Evolutionary conservation across 2,888 invertebrate species (phyloP).

Genomic region (Meandrusa payeni): DNA sequence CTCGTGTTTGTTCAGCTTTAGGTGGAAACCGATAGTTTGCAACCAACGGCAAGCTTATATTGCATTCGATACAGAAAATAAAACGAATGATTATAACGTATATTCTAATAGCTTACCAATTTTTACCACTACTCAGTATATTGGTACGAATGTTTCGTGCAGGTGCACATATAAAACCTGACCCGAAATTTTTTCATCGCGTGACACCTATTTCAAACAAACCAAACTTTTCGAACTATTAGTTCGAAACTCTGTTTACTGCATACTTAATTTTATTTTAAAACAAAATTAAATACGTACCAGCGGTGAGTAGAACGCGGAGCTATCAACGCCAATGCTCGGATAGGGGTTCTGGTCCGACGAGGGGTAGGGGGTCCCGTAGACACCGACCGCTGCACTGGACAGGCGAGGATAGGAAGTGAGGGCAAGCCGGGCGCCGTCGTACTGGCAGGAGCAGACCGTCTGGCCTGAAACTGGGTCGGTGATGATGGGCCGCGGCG

Average conservation of each 20-base stretch:
- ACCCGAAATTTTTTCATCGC: too few species aligned
- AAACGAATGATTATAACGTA: too few species aligned
- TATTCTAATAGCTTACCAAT: too few species aligned
- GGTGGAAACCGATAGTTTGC: constrained; percentile 32
- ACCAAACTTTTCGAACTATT: too few species aligned
- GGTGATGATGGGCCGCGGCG: constrained; percentile 94
- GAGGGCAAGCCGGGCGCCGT: constrained; percentile 91
- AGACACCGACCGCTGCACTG: constrained; percentile 89
- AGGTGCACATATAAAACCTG: neutral
- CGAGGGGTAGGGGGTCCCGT: constrained; percentile 93
- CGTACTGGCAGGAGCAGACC: constrained; percentile 97
- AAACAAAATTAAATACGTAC: constrained; percentile 82
- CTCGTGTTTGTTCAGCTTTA: constrained; percentile 39
- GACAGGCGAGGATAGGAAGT: constrained; percentile 89
- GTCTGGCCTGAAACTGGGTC: constrained; percentile 96
- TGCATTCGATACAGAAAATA: constrained; percentile 1
- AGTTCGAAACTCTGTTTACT: too few species aligned
- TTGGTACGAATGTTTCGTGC: neutral
- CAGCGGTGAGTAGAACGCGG: constrained; percentile 96
- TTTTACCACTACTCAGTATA: too few species aligned
- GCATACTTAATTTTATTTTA: too few species aligned
- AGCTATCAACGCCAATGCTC: constrained; percentile 95
- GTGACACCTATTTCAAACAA: too few species aligned
- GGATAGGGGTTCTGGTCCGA: constrained; percentile 96
- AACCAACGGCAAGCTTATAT: constrained; percentile 8